Evolutionary conservation across 2,888 invertebrate genomes (phyloP).

Genomic region (Temnothorax rugatulus): DNA sequence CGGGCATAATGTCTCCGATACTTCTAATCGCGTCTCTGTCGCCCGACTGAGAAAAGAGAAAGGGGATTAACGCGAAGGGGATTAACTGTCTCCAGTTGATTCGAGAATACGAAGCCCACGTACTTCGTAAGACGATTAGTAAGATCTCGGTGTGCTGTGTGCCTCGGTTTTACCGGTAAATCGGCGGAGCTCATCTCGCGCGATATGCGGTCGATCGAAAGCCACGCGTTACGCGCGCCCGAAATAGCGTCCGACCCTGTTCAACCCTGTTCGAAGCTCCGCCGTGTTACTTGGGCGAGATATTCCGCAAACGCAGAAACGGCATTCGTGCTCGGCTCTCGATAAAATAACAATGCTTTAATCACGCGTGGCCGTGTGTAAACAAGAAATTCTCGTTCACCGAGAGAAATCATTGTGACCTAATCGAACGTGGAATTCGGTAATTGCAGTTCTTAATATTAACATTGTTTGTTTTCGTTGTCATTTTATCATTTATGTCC

Average conservation of each 20-base stretch:
- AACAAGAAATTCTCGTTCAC: not conserved
- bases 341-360: not conserved
- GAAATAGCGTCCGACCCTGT: slow-evolving; percentile 27
- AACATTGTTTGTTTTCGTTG: not conserved
- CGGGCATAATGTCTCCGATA: not conserved
- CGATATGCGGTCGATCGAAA: slow-evolving; percentile 36
- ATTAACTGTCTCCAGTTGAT: not conserved
- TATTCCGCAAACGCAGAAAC: not conserved
- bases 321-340: not conserved
- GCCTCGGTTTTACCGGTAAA: not conserved
- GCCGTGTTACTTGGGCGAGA: not conserved
- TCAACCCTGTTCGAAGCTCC: not conserved
- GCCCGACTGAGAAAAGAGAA: not conserved
- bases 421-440: not conserved
- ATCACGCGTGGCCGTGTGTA: not conserved
- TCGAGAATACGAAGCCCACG: not conserved
- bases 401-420: not conserved
- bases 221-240: slow-evolving; percentile 13
- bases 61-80: not conserved
- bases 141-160: not conserved
- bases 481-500: not conserved
- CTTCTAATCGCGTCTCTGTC: not conserved
- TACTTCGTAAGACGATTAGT: not conserved
- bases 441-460: not conserved
- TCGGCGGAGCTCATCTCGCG: not conserved